A percentile compares a stretch with the other conserved stretches of the same genome.
Evolutionary conservation across 1,140 invertebrate species (phyloP).

Genomic region (Notospermus geniculatus): DNA sequence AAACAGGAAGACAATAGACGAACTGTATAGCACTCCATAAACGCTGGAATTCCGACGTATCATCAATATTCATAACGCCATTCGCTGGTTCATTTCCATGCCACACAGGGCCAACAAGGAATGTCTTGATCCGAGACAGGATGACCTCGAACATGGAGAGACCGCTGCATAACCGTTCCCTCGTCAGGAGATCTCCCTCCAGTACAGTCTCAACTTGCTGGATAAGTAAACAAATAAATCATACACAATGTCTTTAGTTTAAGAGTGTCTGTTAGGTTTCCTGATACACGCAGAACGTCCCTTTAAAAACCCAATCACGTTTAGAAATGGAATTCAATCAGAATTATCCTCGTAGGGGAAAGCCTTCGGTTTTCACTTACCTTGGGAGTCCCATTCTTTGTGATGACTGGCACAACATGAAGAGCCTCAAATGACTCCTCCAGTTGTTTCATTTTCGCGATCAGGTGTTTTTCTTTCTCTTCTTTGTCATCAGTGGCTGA

Average conservation of each 20-base stretch:
- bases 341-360: too few species aligned
- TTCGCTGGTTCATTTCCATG: slow-evolving; percentile 82
- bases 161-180: slow-evolving; percentile 93
- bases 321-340: too few species aligned
- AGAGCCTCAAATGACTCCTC: slow-evolving; percentile 92
- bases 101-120: slow-evolving; percentile 81
- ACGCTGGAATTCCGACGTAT: slow-evolving; percentile 93
- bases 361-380: slow-evolving; percentile 63
- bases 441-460: slow-evolving; percentile 90
- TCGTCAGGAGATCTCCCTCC: slow-evolving; percentile 90
- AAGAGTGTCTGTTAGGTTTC: too few species aligned
- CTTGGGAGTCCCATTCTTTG: slow-evolving; percentile 91
- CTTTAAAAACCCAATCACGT: too few species aligned
- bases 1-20: slow-evolving; percentile 92
- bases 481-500: slow-evolving; percentile 44
- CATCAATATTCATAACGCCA: slow-evolving; percentile 90
- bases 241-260: too few species aligned
- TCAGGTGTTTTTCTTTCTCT: slow-evolving; percentile 90
- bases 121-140: slow-evolving; percentile 76
- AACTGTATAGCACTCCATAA: slow-evolving; percentile 96
- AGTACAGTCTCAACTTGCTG: slow-evolving; percentile 32
- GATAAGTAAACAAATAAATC: slow-evolving; percentile 35
- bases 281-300: too few species aligned
- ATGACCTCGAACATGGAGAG: slow-evolving; percentile 94
- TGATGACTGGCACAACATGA: slow-evolving; percentile 95